phyloP scores from a whole-genome alignment of 2,888 invertebrate species.

The Drosophila acutilabella region DNA sequence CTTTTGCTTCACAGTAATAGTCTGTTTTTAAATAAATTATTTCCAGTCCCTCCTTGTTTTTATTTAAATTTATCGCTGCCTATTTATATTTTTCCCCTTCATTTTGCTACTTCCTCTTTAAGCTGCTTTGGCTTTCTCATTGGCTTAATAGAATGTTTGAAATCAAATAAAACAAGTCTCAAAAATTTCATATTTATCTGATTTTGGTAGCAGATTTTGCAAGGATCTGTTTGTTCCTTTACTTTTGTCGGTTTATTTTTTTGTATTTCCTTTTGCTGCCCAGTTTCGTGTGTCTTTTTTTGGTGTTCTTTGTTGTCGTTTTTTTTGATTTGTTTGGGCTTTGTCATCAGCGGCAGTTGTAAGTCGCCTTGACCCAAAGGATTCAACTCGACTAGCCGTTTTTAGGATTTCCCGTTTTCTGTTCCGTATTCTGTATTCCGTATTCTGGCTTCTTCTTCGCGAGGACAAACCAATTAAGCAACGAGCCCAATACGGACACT shows the following conservation, averaged over 20 bases:
- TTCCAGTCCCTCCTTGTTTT: neutral
- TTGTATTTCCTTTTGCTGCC: neutral
- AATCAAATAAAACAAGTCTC: neutral
- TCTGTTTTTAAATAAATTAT: too few relatives aligned
- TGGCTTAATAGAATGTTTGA: neutral
- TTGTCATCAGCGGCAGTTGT: slow-evolving; percentile 12
- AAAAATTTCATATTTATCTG: slow-evolving; percentile 1
- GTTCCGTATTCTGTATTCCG: too few relatives aligned
- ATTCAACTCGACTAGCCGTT: slow-evolving; percentile 26
- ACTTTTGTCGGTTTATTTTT: neutral
- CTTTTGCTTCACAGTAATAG: too few relatives aligned
- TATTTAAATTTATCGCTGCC: neutral
- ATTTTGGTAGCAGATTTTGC: slow-evolving; percentile 6
- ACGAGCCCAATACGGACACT: slow-evolving; percentile 28
- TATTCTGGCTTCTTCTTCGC: slow-evolving; percentile 9
- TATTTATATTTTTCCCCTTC: neutral
- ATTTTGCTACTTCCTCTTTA: neutral
- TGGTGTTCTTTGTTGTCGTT: too few relatives aligned
- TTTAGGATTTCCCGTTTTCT: slow-evolving; percentile 28
- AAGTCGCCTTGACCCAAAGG: slow-evolving; percentile 29
- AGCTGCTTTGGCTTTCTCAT: neutral
- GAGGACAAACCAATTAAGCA: slow-evolving; percentile 52
- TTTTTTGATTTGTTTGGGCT: neutral
- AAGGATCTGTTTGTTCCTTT: slow-evolving; percentile 3
- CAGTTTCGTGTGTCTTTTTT: neutral